Evolutionary conservation across 2,888 invertebrate species (phyloP), one percentile per base, ranked within the genome.

Genomic region (Tryphoninae sp.): DNA sequence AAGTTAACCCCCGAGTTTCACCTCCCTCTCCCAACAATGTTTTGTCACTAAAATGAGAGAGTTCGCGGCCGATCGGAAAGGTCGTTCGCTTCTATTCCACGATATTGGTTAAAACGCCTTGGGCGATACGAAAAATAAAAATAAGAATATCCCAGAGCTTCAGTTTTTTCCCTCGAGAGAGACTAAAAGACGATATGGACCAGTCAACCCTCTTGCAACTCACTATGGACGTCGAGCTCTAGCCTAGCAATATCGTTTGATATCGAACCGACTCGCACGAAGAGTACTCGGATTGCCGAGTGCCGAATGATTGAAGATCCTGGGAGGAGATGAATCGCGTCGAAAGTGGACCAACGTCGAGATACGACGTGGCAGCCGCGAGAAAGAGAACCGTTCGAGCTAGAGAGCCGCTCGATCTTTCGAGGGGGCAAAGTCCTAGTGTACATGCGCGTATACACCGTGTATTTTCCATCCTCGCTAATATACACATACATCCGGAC

Each of bases 291-390:
- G 62, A 81, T 75, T 55, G 71, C 69, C 55, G 49, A 55, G 55
- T 55, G 72, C 40, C 53, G 62, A 75, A 59, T 68, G 67, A 81
- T 73, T 16, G 72, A 73, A 22, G 22, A 72, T 73, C 33, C 62
- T 26, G 62, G 49, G 42, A 33, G 49, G 59, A 74, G 65, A 78
- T 81, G 61, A 77, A 77, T 68, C 80, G 80, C 16, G 67, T 64
- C 26, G 53, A 61, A 67, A 76, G 59, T 76, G 55, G 62, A 76
- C 65, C 49, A 67, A 77, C 73, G 45, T 55, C 55, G 58, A 72
- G 65, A 71, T 77, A 65, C 77, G 77, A 74, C 61, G 72, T 67
- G 68, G 65, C 59, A 33, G 33, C 2, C 33, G 33, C 4, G 33
- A 6, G 65, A 61, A 51, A 23, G 55, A 51, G 78, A 51, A 77